Evolutionary conservation across 2,113 vertebrate genomes (phyloP).

Genomic region (Tricholaema leucomelas): DNA sequence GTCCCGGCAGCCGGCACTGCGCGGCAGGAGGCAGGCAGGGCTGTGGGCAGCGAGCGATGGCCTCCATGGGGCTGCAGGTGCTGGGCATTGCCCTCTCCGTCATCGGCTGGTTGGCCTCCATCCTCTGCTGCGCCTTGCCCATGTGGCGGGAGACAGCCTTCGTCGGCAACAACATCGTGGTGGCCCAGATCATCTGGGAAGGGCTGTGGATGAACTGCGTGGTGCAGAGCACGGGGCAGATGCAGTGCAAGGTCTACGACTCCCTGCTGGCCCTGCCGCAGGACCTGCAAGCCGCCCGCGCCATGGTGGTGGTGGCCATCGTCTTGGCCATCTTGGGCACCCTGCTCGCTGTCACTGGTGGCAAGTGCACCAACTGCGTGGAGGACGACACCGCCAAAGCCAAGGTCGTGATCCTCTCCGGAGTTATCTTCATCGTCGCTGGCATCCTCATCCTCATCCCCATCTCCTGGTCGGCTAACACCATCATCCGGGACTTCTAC

Average conservation of each 20-base stretch:
- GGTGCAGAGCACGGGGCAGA: slow-evolving; percentile 90
- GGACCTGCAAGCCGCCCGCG: slow-evolving; percentile 87
- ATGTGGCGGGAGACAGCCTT: slow-evolving; percentile 92
- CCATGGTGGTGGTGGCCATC: slow-evolving; percentile 81
- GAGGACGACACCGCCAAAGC: slow-evolving; percentile 79
- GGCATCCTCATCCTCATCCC: slow-evolving; percentile 86
- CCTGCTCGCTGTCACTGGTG: slow-evolving; percentile 82
- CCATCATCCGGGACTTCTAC: slow-evolving; percentile 86
- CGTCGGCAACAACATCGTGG: slow-evolving; percentile 88
- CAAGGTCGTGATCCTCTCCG: slow-evolving; percentile 79
- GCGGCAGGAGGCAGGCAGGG: neutral
- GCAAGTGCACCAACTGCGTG: slow-evolving; percentile 93
- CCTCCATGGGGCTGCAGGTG: slow-evolving; percentile 87
- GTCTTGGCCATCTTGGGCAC: slow-evolving; percentile 77
- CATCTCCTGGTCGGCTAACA: slow-evolving; percentile 82
- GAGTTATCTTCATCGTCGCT: slow-evolving; percentile 75
- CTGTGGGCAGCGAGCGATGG: slow-evolving; percentile 71
- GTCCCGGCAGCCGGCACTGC: neutral
- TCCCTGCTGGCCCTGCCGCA: slow-evolving; percentile 82
- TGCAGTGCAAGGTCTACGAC: slow-evolving; percentile 89
- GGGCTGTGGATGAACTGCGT: slow-evolving; percentile 96
- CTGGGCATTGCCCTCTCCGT: slow-evolving; percentile 85
- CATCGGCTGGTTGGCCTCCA: slow-evolving; percentile 85
- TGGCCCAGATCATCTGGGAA: slow-evolving; percentile 88
- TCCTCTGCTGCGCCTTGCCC: slow-evolving; percentile 85